These are phyloP conservation scores for Erythrolamprus reginae DNA, from an alignment of 2,113 vertebrate genomes.

Conservation along the genomic window DNA sequence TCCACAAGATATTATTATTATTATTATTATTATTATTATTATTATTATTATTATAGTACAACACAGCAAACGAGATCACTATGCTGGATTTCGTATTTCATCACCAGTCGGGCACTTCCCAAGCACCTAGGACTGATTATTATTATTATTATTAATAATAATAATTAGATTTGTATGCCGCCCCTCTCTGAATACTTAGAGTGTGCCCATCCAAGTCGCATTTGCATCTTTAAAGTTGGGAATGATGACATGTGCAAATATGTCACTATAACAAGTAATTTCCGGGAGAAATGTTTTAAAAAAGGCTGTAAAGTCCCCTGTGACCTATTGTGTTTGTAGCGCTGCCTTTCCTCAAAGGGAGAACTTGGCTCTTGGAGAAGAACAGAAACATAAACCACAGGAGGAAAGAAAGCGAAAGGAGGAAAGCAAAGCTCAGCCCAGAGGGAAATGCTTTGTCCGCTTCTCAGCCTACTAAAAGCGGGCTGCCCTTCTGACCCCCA, in stretches of 20 bases:
- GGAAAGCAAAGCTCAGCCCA: background rate
- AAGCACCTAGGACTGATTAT: too few species aligned
- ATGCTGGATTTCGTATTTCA: too few species aligned
- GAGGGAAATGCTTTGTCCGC: background rate
- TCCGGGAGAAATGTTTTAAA: background rate
- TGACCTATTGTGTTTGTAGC: too few species aligned
- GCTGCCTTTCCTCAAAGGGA: slow-evolving; percentile 18
- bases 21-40: too few species aligned
- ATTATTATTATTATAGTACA: too few species aligned
- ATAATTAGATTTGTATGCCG: too few species aligned
- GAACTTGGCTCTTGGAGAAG: slow-evolving; percentile 25
- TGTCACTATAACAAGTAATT: background rate
- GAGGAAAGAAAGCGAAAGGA: slow-evolving; percentile 23
- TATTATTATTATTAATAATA: too few species aligned
- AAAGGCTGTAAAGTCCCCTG: background rate
- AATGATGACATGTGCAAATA: background rate
- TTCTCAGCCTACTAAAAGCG: background rate
- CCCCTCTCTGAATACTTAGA: too few species aligned
- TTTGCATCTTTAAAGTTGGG: background rate
- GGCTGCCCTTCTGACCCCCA: background rate
- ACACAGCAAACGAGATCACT: too few species aligned
- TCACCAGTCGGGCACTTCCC: too few species aligned
- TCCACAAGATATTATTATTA: background rate
- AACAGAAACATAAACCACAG: background rate
- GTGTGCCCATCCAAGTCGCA: background rate